Evolutionary conservation across 2,113 vertebrate species (phyloP).

Genomic region (Pedionomus torquatus): DNA sequence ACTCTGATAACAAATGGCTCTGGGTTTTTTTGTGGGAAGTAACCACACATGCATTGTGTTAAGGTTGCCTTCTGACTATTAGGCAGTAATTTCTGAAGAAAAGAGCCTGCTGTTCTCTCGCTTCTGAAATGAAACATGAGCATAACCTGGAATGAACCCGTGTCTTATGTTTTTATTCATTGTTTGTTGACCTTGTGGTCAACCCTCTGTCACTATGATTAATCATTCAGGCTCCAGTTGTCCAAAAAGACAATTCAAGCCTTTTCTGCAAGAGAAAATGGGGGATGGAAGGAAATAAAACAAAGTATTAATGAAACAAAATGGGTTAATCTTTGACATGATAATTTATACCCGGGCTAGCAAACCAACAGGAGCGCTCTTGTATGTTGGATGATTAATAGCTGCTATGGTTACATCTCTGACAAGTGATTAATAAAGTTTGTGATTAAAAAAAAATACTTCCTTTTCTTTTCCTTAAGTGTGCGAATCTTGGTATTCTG

Average conservation of each 20-base stretch:
- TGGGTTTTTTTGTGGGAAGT: background rate
- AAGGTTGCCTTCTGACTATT: slow-evolving; percentile 48
- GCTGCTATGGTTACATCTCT: slow-evolving; percentile 38
- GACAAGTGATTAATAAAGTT: slow-evolving; percentile 79
- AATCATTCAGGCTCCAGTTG: slow-evolving; percentile 74
- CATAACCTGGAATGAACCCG: slow-evolving; percentile 67
- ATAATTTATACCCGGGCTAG: slow-evolving; percentile 71
- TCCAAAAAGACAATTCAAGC: slow-evolving; percentile 66
- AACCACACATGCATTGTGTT: slow-evolving; percentile 18
- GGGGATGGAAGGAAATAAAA: slow-evolving; percentile 38
- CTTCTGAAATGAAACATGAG: slow-evolving; percentile 26
- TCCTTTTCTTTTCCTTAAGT: slow-evolving; percentile 48
- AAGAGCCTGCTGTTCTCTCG: background rate
- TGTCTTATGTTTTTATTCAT: slow-evolving; percentile 74
- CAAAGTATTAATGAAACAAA: slow-evolving; percentile 73
- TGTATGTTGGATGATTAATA: slow-evolving; percentile 74
- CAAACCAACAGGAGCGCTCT: slow-evolving; percentile 59
- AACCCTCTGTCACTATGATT: slow-evolving; percentile 69
- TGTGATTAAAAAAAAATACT: slow-evolving; percentile 48
- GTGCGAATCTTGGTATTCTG: slow-evolving; percentile 36
- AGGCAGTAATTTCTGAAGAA: slow-evolving; percentile 57
- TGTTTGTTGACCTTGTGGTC: slow-evolving; percentile 71
- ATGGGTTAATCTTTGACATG: slow-evolving; percentile 74
- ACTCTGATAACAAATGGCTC: slow-evolving; percentile 64
- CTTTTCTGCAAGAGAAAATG: slow-evolving; percentile 50